Evolutionary conservation across 2,888 invertebrate species (phyloP), one percentile per base, ranked within the genome.

Genomic region (Aradus depressus): DNA sequence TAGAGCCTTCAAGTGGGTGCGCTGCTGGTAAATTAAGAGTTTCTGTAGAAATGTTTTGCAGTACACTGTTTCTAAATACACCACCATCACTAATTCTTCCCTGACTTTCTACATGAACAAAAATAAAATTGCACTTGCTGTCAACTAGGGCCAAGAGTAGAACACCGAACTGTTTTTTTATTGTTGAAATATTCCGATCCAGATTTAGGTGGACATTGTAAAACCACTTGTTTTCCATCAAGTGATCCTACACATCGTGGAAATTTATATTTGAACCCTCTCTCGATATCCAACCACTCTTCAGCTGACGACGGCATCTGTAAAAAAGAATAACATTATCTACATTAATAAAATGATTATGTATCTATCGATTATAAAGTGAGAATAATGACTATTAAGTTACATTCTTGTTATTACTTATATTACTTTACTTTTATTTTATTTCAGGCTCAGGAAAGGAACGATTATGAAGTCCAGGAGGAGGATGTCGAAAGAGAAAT

Each of bases 131-230:
- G 55, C 64, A 64, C 12, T 62, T 57, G 3, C 59, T 59, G 52
- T 63, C 62, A 50, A 63, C 62, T 37, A 60, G 41, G 32, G 62
- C 64, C 44, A 65, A 55, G 21, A 64, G 53, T 28, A 64, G 63
- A 28, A 66, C 59, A 56, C 64, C 64, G 45, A 53, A 60, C 38
- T n/a, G 41, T 56, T 44, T 60, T 56, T 61, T 66, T 64, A 55
- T 64, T 64, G 57, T 65, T 65, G 50, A 55, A 62, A 54, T 53
- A 64, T 41, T 59, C 49, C 10, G 62, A 61, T 19, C 64, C 63
- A 44, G 58, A 58, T 21, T 62, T 56, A 19, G 50, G 12, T 12
- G 64, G 64, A 14, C 57, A 52, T 52, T 59, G 55, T 45, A 64
- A 60, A 10, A 55, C 47, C 25, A 62, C 57, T 53, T 63, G 63